Conservation (phyloP, 1,140 invertebrate genomes). For the Ceratoteleas bidentatus region DNA sequence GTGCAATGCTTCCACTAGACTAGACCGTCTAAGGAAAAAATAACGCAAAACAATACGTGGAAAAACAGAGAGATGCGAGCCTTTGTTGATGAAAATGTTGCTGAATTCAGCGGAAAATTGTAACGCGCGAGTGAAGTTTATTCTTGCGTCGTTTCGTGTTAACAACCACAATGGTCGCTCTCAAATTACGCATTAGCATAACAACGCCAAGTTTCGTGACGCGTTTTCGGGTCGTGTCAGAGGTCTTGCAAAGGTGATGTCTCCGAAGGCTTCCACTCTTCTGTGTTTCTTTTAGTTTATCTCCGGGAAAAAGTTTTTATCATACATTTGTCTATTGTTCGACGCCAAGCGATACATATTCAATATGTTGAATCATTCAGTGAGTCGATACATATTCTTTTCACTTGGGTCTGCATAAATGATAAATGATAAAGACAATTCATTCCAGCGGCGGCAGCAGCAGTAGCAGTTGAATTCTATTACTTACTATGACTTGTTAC, state of each 20-base stretch:
- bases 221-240: constrained; percentile 71
- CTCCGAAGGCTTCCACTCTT: constrained; percentile 58
- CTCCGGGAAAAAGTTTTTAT: constrained; percentile 60
- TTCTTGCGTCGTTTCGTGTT: constrained; percentile 51
- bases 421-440: constrained; percentile 46
- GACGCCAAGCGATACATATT: constrained; percentile 55
- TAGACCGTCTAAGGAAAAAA: constrained; percentile 19
- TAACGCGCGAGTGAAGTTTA: constrained; percentile 38
- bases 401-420: constrained; percentile 42
- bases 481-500: not conserved
- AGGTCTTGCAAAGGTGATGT: constrained; percentile 71
- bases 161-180: constrained; percentile 64
- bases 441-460: constrained; percentile 2
- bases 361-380: constrained; percentile 61
- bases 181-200: constrained; percentile 71
- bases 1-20: constrained; percentile 12
- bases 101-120: constrained; percentile 23
- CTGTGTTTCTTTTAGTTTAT: constrained; percentile 60
- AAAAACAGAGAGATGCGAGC: not conserved
- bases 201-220: constrained; percentile 68
- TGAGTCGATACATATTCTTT: constrained; percentile 58
- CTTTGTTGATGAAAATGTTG: not conserved
- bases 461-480: no score
- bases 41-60: not conserved
- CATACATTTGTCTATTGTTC: constrained; percentile 61